Evolutionary conservation across 1,140 invertebrate genomes (phyloP).

Genomic region (Teleopsis dalmanni): DNA sequence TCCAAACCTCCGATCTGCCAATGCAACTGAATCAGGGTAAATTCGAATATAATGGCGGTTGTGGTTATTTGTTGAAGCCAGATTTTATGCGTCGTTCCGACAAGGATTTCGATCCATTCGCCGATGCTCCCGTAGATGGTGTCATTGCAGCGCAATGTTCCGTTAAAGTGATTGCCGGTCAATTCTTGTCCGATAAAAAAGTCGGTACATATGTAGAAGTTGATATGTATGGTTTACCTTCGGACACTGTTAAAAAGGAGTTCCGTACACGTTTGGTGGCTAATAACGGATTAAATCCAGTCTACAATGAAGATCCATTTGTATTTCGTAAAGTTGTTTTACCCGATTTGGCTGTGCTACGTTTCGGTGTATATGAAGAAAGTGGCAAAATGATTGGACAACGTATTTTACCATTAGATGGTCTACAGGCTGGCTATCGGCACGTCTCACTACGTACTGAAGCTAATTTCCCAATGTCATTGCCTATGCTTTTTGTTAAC

Average conservation of each 20-base stretch:
- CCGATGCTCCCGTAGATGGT: constrained; percentile 97
- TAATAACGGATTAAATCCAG: constrained; percentile 93
- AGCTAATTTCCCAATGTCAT: constrained; percentile 97
- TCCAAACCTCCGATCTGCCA: constrained; percentile 97
- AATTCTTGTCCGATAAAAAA: constrained; percentile 99
- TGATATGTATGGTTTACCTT: constrained; percentile 98
- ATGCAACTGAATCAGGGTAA: constrained; percentile 99
- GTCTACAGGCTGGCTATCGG: constrained; percentile 92
- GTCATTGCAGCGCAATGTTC: constrained; percentile 98
- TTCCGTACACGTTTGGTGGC: constrained; percentile 94
- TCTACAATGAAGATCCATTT: constrained; percentile 98
- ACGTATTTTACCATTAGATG: constrained; percentile 93
- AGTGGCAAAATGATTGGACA: constrained; percentile 95
- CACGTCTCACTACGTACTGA: constrained; percentile 97
- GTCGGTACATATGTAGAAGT: constrained; percentile 99
- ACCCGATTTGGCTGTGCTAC: constrained; percentile 92
- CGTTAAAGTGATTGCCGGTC: constrained; percentile 97
- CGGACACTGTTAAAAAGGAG: constrained; percentile 97
- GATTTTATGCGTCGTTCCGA: constrained; percentile 98
- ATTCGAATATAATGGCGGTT: constrained; percentile 97
- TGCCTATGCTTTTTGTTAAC: constrained; percentile 98
- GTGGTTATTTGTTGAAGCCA: constrained; percentile 94
- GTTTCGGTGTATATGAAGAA: constrained; percentile 99
- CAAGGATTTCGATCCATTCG: constrained; percentile 96
- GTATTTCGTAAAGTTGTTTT: constrained; percentile 97